Conservation (phyloP, 2,888 invertebrate genomes). For the Brenthis daphne region DNA sequence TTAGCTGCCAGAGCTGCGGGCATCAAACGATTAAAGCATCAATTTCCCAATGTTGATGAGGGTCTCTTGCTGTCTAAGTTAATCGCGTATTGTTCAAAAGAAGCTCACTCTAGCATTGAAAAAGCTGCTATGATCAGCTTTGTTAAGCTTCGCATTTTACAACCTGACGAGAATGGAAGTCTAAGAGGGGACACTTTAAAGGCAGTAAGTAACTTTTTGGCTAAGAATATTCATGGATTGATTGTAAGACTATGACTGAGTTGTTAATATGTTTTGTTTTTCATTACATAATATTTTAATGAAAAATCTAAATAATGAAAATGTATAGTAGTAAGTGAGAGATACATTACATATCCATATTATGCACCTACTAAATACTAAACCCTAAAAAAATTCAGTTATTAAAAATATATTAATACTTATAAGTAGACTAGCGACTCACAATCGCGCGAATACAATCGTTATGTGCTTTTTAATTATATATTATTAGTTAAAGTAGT, state of each 20-base stretch:
- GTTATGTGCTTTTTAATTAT: too few relatives aligned
- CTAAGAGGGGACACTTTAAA: slow-evolving; percentile 90
- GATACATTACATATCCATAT: too few relatives aligned
- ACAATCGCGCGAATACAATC: too few relatives aligned
- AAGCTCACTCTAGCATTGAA: slow-evolving; percentile 95
- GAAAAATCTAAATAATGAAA: too few relatives aligned
- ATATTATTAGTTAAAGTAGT: slow-evolving; percentile 28
- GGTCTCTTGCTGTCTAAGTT: slow-evolving; percentile 94
- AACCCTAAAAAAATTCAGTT: too few relatives aligned
- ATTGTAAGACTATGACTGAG: too few relatives aligned
- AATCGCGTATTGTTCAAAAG: slow-evolving; percentile 95
- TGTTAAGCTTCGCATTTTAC: slow-evolving; percentile 93
- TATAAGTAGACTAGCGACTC: too few relatives aligned
- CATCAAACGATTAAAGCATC: slow-evolving; percentile 91
- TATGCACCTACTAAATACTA: too few relatives aligned
- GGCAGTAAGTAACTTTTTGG: slow-evolving; percentile 80
- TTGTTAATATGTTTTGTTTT: too few relatives aligned
- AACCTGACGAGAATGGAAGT: slow-evolving; percentile 92
- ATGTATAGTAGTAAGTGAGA: not conserved
- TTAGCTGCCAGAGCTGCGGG: slow-evolving; percentile 95
- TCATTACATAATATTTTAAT: too few relatives aligned
- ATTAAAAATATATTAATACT: too few relatives aligned
- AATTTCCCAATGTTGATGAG: slow-evolving; percentile 93
- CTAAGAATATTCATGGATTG: not conserved
- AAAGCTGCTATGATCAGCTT: slow-evolving; percentile 97